Evolutionary conservation across 1,140 invertebrate species (phyloP).

Genomic region (Oscheius sp.): DNA sequence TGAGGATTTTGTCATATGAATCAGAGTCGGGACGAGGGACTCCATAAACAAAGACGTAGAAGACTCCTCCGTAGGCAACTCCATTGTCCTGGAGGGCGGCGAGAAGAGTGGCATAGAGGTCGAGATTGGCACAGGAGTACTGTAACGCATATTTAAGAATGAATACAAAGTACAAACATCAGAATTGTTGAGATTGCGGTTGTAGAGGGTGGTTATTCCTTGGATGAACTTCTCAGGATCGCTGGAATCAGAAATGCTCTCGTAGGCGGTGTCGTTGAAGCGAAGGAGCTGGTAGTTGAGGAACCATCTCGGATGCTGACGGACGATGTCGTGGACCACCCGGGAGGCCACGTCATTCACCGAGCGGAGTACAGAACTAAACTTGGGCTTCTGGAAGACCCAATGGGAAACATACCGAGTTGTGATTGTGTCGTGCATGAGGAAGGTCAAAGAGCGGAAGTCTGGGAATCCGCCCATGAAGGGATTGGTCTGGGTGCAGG

Average conservation of each 20-base stretch:
- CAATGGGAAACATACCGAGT: not conserved
- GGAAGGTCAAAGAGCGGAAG: conserved; percentile 29
- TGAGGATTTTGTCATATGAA: conserved; percentile 20
- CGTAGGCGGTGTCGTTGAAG: conserved; percentile 32
- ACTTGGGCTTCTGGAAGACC: not conserved
- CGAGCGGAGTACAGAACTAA: conserved; percentile 17
- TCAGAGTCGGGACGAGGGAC: conserved; percentile 8
- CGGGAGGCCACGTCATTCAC: conserved; percentile 24
- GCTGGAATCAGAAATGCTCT: conserved; percentile 1
- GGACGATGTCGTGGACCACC: conserved; percentile 28
- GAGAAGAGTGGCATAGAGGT: conserved; percentile 16
- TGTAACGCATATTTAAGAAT: not conserved
- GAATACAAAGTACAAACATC: not conserved
- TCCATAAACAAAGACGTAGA: conserved; percentile 37
- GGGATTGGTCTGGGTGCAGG: conserved; percentile 20
- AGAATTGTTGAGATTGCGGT: conserved; percentile 20
- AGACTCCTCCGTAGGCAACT: conserved; percentile 12
- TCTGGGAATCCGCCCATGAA: conserved; percentile 3
- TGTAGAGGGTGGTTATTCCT: conserved; percentile 2
- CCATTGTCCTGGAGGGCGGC: conserved; percentile 10
- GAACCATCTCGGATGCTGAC: conserved; percentile 40
- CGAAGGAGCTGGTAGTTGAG: conserved; percentile 32
- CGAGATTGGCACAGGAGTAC: conserved; percentile 30
- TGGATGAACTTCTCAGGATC: conserved; percentile 23
- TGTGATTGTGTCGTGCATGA: conserved; percentile 36